A percentile compares a stretch with the other conserved stretches of the same genome.
Evolutionary conservation across 2,888 invertebrate species (phyloP).

Genomic region (Dastarcus helophoroides): DNA sequence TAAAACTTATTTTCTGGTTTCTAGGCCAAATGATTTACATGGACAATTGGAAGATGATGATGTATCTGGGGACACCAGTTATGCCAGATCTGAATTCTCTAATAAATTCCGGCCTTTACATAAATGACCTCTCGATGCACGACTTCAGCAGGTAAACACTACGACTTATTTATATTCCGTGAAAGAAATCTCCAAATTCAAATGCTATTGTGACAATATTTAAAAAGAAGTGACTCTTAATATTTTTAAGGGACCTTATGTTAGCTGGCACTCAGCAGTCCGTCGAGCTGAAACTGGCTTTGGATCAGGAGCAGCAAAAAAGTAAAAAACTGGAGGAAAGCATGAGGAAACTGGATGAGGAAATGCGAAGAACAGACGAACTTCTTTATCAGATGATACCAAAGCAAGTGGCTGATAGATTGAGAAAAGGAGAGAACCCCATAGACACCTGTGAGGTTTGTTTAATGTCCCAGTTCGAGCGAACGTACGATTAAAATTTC

Average conservation of each 20-base stretch:
- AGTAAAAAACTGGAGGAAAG: slow-evolving; percentile 93
- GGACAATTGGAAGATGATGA: slow-evolving; percentile 96
- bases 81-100: slow-evolving; percentile 91
- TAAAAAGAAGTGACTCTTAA: too few relatives aligned
- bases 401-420: slow-evolving; percentile 88
- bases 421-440: slow-evolving; percentile 88
- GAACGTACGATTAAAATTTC: background rate
- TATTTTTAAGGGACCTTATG: slow-evolving; percentile 80
- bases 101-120: slow-evolving; percentile 86
- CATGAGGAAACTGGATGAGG: slow-evolving; percentile 89
- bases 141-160: slow-evolving; percentile 98
- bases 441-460: slow-evolving; percentile 92
- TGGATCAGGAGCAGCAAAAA: slow-evolving; percentile 95
- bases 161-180: too few relatives aligned
- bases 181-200: too few relatives aligned
- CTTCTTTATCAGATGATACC: slow-evolving; percentile 98
- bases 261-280: slow-evolving; percentile 95
- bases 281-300: slow-evolving; percentile 86
- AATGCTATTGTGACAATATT: too few relatives aligned
- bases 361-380: slow-evolving; percentile 92
- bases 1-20: slow-evolving; percentile 9
- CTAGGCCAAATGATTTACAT: slow-evolving; percentile 97
- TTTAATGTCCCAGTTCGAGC: background rate
- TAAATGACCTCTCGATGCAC: slow-evolving; percentile 98
- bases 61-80: slow-evolving; percentile 92